Evolutionary conservation across 2,888 invertebrate species (phyloP).

Genomic region (Venusia cambrica): DNA sequence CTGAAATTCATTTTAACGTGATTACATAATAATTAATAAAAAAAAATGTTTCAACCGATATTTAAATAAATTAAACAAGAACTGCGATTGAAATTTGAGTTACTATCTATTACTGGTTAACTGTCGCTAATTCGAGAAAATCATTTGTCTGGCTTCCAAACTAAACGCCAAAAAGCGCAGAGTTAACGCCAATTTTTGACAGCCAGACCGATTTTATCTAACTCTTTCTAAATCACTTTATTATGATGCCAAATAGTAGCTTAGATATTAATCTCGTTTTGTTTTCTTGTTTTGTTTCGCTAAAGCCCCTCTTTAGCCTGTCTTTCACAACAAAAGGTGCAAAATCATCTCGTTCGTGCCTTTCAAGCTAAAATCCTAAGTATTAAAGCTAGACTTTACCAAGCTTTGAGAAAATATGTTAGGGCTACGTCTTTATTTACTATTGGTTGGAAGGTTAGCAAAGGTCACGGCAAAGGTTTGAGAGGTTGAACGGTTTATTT

Average conservation of each 20-base stretch:
- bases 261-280: slow-evolving; percentile 20
- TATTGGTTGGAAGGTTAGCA: background rate
- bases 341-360: slow-evolving; percentile 14
- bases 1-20: too few species aligned
- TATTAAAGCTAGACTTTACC: slow-evolving; percentile 15
- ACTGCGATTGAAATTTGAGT: too few species aligned
- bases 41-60: too few species aligned
- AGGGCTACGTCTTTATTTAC: slow-evolving; percentile 1
- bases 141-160: too few species aligned
- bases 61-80: too few species aligned
- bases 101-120: too few species aligned
- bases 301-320: slow-evolving; percentile 16
- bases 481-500: background rate
- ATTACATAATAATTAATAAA: too few species aligned
- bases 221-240: slow-evolving; percentile 11
- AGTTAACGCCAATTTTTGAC: slow-evolving; percentile 6
- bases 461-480: slow-evolving; percentile 6
- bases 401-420: slow-evolving; percentile 5
- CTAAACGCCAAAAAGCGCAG: slow-evolving; percentile 1
- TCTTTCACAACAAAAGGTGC: slow-evolving; percentile 19
- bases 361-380: slow-evolving; percentile 6
- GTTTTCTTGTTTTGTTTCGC: slow-evolving; percentile 14
- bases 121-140: too few species aligned
- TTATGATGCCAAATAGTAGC: slow-evolving; percentile 15
- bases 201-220: slow-evolving; percentile 5